Evolutionary conservation across 2,888 invertebrate genomes (phyloP).

Genomic region (Zelleria hepariella): DNA sequence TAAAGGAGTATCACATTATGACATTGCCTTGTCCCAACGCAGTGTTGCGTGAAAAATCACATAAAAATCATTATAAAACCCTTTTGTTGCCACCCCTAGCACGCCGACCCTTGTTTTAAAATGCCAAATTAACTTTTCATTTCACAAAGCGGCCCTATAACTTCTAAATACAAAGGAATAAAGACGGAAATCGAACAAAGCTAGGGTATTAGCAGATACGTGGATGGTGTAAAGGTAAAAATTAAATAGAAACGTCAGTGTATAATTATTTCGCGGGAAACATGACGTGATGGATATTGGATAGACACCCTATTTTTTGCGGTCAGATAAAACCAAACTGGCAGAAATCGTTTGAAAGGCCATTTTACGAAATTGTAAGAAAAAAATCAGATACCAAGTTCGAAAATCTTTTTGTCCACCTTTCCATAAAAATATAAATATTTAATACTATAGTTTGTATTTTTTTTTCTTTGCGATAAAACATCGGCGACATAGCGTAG

Average conservation of each 20-base stretch:
- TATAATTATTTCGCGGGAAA: constrained; percentile 1
- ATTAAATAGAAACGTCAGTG: neutral
- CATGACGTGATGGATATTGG: neutral
- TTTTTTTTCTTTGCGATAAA: too few relatives aligned
- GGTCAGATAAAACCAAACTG: neutral
- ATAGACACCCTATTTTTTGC: neutral
- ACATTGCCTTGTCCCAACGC: constrained; percentile 11
- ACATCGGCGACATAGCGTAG: too few relatives aligned
- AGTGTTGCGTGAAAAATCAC: constrained; percentile 49
- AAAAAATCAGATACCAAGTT: too few relatives aligned
- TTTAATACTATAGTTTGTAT: too few relatives aligned
- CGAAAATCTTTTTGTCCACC: too few relatives aligned
- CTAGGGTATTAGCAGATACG: neutral
- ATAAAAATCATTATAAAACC: constrained; percentile 51
- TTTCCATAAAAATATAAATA: too few relatives aligned
- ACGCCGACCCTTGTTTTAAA: constrained; percentile 1
- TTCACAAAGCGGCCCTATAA: neutral
- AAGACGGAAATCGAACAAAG: neutral
- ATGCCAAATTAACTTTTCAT: neutral
- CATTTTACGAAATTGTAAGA: too few relatives aligned
- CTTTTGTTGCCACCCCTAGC: constrained; percentile 24
- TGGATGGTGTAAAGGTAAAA: neutral
- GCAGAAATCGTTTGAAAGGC: too few relatives aligned
- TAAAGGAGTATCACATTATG: constrained; percentile 1
- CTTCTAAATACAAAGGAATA: neutral